phyloP scores from a whole-genome alignment of 2,113 vertebrate species.

The Pterocles gutturalis region DNA sequence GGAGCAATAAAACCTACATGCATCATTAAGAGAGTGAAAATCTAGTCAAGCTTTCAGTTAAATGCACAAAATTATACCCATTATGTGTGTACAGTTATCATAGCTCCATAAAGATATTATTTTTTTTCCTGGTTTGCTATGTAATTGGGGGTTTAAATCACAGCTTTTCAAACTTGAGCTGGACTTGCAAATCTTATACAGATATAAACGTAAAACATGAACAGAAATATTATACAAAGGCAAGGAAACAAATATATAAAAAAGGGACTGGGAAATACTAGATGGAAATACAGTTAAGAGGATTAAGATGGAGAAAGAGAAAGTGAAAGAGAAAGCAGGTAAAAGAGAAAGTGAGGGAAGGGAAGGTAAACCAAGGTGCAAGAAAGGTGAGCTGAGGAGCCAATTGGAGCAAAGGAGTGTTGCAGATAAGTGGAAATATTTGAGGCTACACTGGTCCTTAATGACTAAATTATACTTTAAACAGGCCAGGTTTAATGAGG shows the following conservation, averaged over 20 bases:
- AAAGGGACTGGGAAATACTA: background rate
- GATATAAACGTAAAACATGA: background rate
- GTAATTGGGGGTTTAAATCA: background rate
- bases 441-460: background rate
- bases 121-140: background rate
- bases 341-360: background rate
- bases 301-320: background rate
- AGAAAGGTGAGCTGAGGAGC: background rate
- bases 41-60: background rate
- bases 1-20: background rate
- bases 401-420: background rate
- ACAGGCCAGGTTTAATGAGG: too few relatives aligned
- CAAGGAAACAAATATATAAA: background rate
- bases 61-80: background rate
- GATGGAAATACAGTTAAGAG: background rate
- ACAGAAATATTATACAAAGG: background rate
- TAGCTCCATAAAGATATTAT: background rate
- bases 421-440: background rate
- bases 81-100: background rate
- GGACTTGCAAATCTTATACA: background rate
- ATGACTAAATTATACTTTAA: background rate
- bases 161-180: background rate
- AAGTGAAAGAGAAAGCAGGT: constrained; percentile 8
- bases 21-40: background rate
- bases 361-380: background rate